Evolutionary conservation across 2,113 vertebrate species (phyloP).

Genomic region (Seriola dumerili): DNA sequence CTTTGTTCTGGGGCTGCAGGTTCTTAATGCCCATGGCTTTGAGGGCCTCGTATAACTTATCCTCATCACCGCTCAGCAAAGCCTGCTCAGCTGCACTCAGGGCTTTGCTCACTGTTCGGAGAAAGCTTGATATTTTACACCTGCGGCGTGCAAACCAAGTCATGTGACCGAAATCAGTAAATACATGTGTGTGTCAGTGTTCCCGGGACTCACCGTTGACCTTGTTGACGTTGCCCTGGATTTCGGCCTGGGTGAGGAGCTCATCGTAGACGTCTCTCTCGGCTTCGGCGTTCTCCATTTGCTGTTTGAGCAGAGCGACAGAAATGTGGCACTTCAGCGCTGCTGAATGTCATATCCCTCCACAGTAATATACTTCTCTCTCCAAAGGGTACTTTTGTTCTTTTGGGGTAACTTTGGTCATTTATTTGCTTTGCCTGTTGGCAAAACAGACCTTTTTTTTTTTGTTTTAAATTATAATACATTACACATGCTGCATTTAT

Average conservation of each 20-base stretch:
- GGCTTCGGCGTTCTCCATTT: constrained; percentile 88
- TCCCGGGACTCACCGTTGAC: constrained; percentile 89
- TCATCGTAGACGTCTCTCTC: constrained; percentile 97
- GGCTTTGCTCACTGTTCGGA: constrained; percentile 85
- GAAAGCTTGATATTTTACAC: background rate
- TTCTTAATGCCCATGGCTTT: constrained; percentile 88
- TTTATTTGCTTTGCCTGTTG: background rate
- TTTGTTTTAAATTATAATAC: too few species aligned
- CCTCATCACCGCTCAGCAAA: constrained; percentile 81
- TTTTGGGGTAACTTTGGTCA: background rate
- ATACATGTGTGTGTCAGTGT: background rate
- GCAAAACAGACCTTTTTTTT: background rate
- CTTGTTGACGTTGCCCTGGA: constrained; percentile 97
- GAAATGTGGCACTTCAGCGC: background rate
- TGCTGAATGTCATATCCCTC: background rate
- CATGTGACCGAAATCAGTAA: too few species aligned
- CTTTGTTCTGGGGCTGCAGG: constrained; percentile 89
- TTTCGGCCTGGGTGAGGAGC: constrained; percentile 97
- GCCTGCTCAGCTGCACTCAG: constrained; percentile 87
- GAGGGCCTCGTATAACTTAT: constrained; percentile 86
- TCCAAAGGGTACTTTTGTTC: background rate
- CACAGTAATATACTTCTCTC: background rate
- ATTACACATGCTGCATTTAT: background rate
- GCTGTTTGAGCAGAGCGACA: constrained; percentile 47
- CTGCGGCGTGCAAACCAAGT: background rate